Evolutionary conservation across 2,113 vertebrate genomes (phyloP).

Genomic region (Cisticola juncidis): DNA sequence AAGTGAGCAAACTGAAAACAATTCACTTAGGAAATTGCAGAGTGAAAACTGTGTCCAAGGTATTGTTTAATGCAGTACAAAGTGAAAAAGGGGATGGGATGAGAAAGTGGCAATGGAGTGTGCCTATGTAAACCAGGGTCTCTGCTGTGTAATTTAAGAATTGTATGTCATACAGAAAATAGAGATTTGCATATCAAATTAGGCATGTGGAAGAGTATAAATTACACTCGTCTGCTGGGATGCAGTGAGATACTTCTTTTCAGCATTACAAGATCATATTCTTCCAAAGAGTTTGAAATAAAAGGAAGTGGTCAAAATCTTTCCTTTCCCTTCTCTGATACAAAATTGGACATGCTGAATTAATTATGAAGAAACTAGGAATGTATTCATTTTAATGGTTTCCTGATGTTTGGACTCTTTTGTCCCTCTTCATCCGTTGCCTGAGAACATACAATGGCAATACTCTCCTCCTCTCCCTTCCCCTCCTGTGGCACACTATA

Average conservation of each 20-base stretch:
- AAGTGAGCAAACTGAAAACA: neutral
- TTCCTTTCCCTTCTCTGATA: constrained; percentile 59
- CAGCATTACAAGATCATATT: constrained; percentile 4
- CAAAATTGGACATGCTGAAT: constrained; percentile 56
- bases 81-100: neutral
- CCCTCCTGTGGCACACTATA: neutral
- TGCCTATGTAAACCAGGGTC: neutral
- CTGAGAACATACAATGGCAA: constrained; percentile 32
- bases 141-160: neutral
- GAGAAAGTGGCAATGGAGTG: neutral
- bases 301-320: constrained; percentile 59
- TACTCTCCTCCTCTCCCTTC: neutral
- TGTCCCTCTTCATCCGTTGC: neutral
- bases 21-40: neutral
- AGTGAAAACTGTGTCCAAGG: neutral
- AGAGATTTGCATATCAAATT: constrained; percentile 13
- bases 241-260: constrained; percentile 9
- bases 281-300: constrained; percentile 46
- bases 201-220: constrained; percentile 29
- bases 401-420: constrained; percentile 54
- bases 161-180: neutral
- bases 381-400: constrained; percentile 62
- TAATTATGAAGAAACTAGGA: constrained; percentile 62
- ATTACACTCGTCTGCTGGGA: neutral
- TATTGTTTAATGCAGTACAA: neutral